Base-by-base conservation (phyloP, 2,888 invertebrate species). In the Pecten maximus region DNA sequence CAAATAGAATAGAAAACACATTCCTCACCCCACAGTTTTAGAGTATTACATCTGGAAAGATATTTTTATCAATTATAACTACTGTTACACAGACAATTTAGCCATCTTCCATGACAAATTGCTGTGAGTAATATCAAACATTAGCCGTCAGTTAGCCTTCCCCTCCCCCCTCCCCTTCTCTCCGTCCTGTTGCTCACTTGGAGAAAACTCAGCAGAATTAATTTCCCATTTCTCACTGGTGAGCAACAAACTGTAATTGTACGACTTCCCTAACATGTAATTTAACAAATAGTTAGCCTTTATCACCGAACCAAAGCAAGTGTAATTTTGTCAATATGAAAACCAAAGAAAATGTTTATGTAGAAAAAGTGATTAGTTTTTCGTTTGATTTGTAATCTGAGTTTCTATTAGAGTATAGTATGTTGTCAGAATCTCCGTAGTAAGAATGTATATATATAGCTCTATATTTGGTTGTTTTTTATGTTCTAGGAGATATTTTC, bases 1-100 rank as follows among this genome's bases (percentile, higher is more conserved):
- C 74, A 74, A 74, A 74, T 10, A 74, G 74, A 74, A 74, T 74
- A 74, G 74, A 74, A 74, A 74, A 74, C 74, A 74, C 74, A 35
- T 74, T 74, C 12, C 16, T 74, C 35, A 74, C 23, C 35, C 35
- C 28, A 35, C 28, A 74, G 74, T 74, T 74, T 23, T 28, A 2
- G 35, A 74, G 74, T 16, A 35, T 74, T 35, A 28, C 35, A 35
- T 10, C 35, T 10, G 28, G 10, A 74, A 74, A 74, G 74, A 74
- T 74, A 74, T 74, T 74, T 74, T 74, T 74, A 74, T 74, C 35
- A 74, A 74, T 74, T 74, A 74, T 28, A 15, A 74, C 35, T 74
- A 2, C 12, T 28, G 74, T 74, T 74, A 35, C 16, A 74, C 12
- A 35, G 74, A 6, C 74, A 74, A 12, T 74, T 74, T 10, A 74